Percentiles rank a stretch among this genome's conserved stretches.
These are phyloP conservation scores for Byasa hedistus DNA, from an alignment of 2,888 invertebrate genomes.

Conservation along the genomic window DNA sequence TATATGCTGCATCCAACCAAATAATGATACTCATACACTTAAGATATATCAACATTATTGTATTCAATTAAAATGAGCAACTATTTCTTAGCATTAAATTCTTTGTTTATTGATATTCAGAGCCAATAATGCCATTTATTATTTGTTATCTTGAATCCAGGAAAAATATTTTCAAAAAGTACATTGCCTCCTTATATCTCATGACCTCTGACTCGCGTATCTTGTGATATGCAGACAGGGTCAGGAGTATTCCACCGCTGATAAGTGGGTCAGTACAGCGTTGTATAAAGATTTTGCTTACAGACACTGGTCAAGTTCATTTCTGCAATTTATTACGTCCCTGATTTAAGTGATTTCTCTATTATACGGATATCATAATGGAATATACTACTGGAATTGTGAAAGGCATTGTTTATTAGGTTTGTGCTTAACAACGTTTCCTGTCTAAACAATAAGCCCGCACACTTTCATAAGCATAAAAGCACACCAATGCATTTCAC, in stretches of 20 bases:
- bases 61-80: background rate
- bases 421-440: slow-evolving; percentile 6
- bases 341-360: background rate
- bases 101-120: slow-evolving; percentile 3
- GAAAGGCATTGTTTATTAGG: slow-evolving; percentile 13
- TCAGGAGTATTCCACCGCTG: slow-evolving; percentile 57
- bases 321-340: slow-evolving; percentile 13
- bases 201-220: slow-evolving; percentile 57
- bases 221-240: slow-evolving; percentile 60
- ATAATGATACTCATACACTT: background rate
- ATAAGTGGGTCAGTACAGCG: slow-evolving; percentile 71
- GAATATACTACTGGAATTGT: background rate
- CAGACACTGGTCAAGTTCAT: slow-evolving; percentile 69
- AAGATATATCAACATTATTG: background rate
- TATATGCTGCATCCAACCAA: background rate
- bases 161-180: slow-evolving; percentile 69
- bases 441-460: slow-evolving; percentile 4
- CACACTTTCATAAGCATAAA: background rate
- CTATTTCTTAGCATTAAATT: background rate
- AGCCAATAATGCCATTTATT: slow-evolving; percentile 46
- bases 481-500: background rate
- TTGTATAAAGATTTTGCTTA: slow-evolving; percentile 42
- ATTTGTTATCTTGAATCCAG: slow-evolving; percentile 52
- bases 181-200: slow-evolving; percentile 62
- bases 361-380: background rate